Evolutionary conservation across 2,888 invertebrate species (phyloP), one percentile per base, ranked within the genome.

Genomic region (Iphiclides podalirius): DNA sequence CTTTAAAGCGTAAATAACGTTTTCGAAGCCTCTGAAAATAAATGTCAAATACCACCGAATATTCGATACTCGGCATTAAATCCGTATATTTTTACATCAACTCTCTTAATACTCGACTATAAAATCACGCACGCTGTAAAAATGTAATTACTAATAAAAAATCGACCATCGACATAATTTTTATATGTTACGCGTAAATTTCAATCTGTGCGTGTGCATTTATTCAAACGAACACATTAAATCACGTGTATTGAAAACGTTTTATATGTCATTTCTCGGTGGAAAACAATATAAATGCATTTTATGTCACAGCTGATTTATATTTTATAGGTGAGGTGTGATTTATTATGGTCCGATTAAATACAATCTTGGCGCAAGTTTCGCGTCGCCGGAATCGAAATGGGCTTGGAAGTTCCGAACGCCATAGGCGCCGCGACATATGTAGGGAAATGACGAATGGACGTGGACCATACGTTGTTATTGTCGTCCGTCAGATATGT

Each of bases 201-300:
- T 66, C 63, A 66, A 74, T 58, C 63, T 60, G 59, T 68, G 65
- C 66, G 70, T 71, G 61, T 65, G 60, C 63, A 66, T 74, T 67
- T 72, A 71, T 72, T 70, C 72, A 70, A 66, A 63, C 64, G 66
- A 70, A 72, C 64, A 68, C 71, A 77, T 85, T 83, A 85, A 85
- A 82, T 84, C 79, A 81, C 79, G 84, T 83, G 83, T 79, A 81
- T 85, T 83, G 79, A 77, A 80, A 83, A 67, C 69, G 76, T 84
- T 86, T 86, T 84, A 85, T 79, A 6, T 78, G 81, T 82, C 77
- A 80, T 79, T 79, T 79, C 73, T 64, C 72, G 81, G 81, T 80
- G 84, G n/a, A 84, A 87, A 88, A 87, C 86, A 85, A 86, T 85
- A 85, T 82, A 83, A 84, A 84, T 81, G 80, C 85, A 73, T 82